Conservation (phyloP, 2,888 invertebrate genomes). For the Trachelus troglodyta region DNA sequence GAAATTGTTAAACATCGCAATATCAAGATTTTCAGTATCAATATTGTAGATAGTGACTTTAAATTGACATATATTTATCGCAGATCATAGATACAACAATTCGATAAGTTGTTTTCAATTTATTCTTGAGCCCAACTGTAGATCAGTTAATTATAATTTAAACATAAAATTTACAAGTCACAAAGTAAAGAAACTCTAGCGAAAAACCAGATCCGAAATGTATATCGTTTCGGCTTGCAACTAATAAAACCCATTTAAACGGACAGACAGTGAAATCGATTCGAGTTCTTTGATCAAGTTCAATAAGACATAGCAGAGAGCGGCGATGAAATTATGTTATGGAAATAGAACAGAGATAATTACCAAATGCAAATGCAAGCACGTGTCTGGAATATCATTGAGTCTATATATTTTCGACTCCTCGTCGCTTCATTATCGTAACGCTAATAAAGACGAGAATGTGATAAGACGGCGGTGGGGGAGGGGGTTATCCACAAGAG, state of each 20-base stretch:
- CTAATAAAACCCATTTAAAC: no score
- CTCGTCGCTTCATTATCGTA: background rate
- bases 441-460: background rate
- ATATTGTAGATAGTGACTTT: background rate
- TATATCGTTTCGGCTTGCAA: no score
- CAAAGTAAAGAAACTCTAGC: no score
- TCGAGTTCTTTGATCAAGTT: background rate
- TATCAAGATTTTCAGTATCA: background rate
- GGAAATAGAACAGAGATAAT: constrained; percentile 42
- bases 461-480: background rate
- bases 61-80: background rate
- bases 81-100: background rate
- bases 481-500: background rate
- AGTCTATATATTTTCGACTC: background rate
- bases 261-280: background rate
- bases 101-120: background rate
- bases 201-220: no score
- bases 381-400: constrained; percentile 35
- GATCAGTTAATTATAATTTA: background rate
- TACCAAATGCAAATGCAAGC: constrained; percentile 61
- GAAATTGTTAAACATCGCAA: background rate
- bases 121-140: background rate
- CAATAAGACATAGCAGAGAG: background rate
- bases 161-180: background rate
- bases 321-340: background rate